These are phyloP conservation scores for Ataeniobius toweri DNA, from an alignment of 2,797 vertebrate species.

Conservation along the genomic window DNA sequence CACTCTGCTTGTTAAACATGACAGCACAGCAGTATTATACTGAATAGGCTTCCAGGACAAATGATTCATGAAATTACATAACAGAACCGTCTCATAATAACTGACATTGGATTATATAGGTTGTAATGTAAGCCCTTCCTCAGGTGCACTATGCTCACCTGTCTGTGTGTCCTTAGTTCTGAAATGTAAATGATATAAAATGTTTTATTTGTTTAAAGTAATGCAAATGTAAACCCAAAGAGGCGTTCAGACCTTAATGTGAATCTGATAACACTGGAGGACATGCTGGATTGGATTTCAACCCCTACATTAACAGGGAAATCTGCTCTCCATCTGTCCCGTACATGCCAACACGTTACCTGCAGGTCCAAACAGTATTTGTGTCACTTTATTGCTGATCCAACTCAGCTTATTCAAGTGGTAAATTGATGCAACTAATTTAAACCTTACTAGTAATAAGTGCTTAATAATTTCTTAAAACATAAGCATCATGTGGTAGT, in stretches of 20 bases:
- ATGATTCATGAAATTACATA: constrained; percentile 32
- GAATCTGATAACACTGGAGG: constrained; percentile 7
- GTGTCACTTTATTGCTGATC: not conserved
- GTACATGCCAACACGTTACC: not conserved
- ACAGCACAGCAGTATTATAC: constrained; percentile 14
- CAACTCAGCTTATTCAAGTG: not conserved
- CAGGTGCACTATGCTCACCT: not conserved
- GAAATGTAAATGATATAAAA: not conserved
- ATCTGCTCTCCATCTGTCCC: constrained; percentile 24
- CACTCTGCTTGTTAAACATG: not conserved
- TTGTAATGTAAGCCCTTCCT: constrained; percentile 12
- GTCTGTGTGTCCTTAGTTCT: not conserved
- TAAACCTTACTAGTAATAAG: not conserved
- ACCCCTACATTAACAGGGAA: constrained; percentile 2
- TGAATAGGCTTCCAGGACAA: constrained; percentile 7
- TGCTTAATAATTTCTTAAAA: not conserved
- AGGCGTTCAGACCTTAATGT: not conserved
- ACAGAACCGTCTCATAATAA: constrained; percentile 33
- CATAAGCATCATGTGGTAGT: not conserved
- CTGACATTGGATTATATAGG: constrained; percentile 39
- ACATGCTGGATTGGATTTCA: constrained; percentile 2
- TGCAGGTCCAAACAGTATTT: not conserved
- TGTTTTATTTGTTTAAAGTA: not conserved
- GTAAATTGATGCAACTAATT: not conserved
- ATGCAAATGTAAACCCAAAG: constrained; percentile 5